Conservation (phyloP, 2,888 invertebrate genomes). For the Microplitis deprimator region DNA sequence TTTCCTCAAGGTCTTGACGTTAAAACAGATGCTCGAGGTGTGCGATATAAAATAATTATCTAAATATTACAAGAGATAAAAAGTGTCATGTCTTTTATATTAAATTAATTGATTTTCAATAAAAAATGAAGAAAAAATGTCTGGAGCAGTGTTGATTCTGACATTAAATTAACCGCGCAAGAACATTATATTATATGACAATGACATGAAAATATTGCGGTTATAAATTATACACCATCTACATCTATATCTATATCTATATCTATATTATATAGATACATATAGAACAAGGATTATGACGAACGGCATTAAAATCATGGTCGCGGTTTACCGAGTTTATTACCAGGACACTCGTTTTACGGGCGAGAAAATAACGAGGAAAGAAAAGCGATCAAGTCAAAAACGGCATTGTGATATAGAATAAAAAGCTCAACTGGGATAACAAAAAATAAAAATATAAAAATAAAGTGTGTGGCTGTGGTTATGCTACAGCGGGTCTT, state of each 20-base stretch:
- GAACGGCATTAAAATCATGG: conserved; percentile 24
- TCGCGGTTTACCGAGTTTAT: conserved; percentile 23
- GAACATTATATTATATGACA: not conserved
- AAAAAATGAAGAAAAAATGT: not conserved
- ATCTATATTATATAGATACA: no score
- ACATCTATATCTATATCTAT: not conserved
- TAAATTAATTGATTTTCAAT: not conserved
- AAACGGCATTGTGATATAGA: not conserved
- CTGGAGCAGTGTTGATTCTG: not conserved
- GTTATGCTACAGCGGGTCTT: conserved; percentile 31
- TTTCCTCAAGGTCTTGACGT: no score
- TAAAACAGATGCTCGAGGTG: no score
- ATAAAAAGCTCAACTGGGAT: conserved; percentile 10
- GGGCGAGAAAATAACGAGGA: not conserved
- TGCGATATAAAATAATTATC: no score
- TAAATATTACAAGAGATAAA: not conserved
- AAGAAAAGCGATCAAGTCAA: not conserved
- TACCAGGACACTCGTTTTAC: conserved; percentile 11
- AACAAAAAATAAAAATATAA: not conserved
- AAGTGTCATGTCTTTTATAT: not conserved
- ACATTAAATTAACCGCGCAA: not conserved
- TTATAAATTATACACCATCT: conserved; percentile 6
- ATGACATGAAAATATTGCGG: conserved; percentile 16
- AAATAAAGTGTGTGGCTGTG: conserved; percentile 15
- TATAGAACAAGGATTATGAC: conserved; percentile 16